Evolutionary conservation across 2,888 invertebrate species (phyloP).

Genomic region (Epirrita christyi): DNA sequence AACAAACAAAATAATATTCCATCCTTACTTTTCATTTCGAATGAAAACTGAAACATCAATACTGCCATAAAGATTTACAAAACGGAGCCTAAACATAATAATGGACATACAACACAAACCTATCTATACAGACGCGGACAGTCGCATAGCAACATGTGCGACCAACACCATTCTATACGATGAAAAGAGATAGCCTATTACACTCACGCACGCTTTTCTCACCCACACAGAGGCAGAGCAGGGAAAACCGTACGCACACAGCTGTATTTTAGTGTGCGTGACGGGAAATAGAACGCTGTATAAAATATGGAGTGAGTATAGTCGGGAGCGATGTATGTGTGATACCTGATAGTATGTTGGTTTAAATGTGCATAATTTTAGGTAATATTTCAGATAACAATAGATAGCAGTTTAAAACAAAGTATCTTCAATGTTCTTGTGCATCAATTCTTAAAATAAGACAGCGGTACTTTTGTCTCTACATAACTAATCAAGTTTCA

Average conservation of each 20-base stretch:
- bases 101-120: slow-evolving; percentile 63
- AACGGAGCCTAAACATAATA: slow-evolving; percentile 52
- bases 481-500: too few species aligned
- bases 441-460: neutral
- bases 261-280: slow-evolving; percentile 40
- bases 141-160: slow-evolving; percentile 39
- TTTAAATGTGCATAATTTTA: slow-evolving; percentile 24
- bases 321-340: slow-evolving; percentile 19
- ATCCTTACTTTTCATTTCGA: slow-evolving; percentile 21
- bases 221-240: slow-evolving; percentile 36
- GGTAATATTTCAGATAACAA: slow-evolving; percentile 7
- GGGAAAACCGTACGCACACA: slow-evolving; percentile 48
- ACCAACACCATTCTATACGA: slow-evolving; percentile 46
- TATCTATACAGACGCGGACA: slow-evolving; percentile 45
- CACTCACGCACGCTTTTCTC: slow-evolving; percentile 41
- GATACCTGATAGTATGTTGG: slow-evolving; percentile 5
- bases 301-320: slow-evolving; percentile 36
- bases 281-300: slow-evolving; percentile 46
- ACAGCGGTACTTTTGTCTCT: too few species aligned
- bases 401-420: slow-evolving; percentile 3
- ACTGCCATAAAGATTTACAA: slow-evolving; percentile 39
- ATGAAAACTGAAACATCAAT: slow-evolving; percentile 38
- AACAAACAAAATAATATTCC: slow-evolving; percentile 28
- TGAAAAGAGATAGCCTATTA: slow-evolving; percentile 42
- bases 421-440: slow-evolving; percentile 8